Evolutionary conservation across 2,888 invertebrate genomes (phyloP).

Genomic region (Calameuta pallipes): DNA sequence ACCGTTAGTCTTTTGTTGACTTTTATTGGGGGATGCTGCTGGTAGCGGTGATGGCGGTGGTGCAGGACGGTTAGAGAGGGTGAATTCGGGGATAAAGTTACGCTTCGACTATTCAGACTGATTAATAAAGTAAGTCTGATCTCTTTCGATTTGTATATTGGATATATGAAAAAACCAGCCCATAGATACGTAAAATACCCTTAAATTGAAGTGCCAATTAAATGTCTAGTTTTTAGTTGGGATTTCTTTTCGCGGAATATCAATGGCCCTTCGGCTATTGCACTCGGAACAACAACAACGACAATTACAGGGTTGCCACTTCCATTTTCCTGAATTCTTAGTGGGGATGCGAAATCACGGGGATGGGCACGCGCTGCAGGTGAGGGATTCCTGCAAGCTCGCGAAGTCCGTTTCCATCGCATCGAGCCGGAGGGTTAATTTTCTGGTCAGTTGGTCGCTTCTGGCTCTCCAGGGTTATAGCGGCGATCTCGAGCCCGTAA

Average conservation of each 20-base stretch:
- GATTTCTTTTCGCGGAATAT: background rate
- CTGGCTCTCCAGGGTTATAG: conserved; percentile 65
- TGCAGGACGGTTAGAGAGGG: conserved; percentile 15
- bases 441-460: conserved; percentile 68
- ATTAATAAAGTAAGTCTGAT: conserved; percentile 50
- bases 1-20: conserved; percentile 67
- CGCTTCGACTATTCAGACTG: conserved; percentile 33
- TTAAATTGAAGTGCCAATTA: background rate
- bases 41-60: conserved; percentile 41
- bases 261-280: background rate
- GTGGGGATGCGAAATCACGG: background rate
- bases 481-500: conserved; percentile 63
- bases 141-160: background rate
- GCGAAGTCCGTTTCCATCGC: conserved; percentile 45
- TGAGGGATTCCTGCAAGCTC: background rate
- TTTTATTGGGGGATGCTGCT: conserved; percentile 64
- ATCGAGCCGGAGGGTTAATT: conserved; percentile 66
- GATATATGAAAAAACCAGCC: background rate
- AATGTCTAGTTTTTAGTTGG: background rate
- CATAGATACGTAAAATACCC: background rate
- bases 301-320: background rate
- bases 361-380: background rate
- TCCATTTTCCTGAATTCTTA: background rate
- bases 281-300: background rate
- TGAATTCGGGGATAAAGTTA: conserved; percentile 21